Conservation (phyloP, 2,888 invertebrate species). For the Acleris sparsana region DNA sequence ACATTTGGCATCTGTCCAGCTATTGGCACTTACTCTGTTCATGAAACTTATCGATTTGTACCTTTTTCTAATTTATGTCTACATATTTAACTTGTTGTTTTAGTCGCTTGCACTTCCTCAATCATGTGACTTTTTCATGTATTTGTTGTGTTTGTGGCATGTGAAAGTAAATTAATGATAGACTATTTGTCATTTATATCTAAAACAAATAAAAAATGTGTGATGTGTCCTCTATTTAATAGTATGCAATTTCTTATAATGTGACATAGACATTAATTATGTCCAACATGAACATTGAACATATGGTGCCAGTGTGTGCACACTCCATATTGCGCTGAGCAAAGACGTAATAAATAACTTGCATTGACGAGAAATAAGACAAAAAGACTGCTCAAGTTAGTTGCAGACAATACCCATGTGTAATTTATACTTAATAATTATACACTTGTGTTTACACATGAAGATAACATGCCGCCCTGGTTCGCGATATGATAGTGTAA, state of each 20-base stretch:
- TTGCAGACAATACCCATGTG: conserved; percentile 19
- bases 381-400: conserved; percentile 22
- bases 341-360: conserved; percentile 20
- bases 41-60: conserved; percentile 79
- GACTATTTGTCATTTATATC: conserved; percentile 27
- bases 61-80: conserved; percentile 67
- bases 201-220: conserved; percentile 20
- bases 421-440: conserved; percentile 11
- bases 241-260: conserved; percentile 21
- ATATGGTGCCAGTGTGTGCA: conserved; percentile 27
- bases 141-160: conserved; percentile 25
- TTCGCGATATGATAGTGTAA: conserved; percentile 7
- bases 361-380: conserved; percentile 9
- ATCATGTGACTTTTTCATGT: conserved; percentile 41
- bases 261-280: conserved; percentile 31
- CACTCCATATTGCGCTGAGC: conserved; percentile 21
- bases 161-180: conserved; percentile 25
- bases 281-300: conserved; percentile 29
- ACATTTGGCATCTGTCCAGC: conserved; percentile 74
- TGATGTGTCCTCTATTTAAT: conserved; percentile 23
- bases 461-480: conserved; percentile 9
- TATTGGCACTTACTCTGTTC: conserved; percentile 76
- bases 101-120: conserved; percentile 44
- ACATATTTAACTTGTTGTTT: conserved; percentile 36
- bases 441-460: conserved; percentile 29